A percentile compares a stretch with the other conserved stretches of the same genome.
Conservation (phyloP, 2,113 vertebrate species). For the Labeo catla region DNA sequence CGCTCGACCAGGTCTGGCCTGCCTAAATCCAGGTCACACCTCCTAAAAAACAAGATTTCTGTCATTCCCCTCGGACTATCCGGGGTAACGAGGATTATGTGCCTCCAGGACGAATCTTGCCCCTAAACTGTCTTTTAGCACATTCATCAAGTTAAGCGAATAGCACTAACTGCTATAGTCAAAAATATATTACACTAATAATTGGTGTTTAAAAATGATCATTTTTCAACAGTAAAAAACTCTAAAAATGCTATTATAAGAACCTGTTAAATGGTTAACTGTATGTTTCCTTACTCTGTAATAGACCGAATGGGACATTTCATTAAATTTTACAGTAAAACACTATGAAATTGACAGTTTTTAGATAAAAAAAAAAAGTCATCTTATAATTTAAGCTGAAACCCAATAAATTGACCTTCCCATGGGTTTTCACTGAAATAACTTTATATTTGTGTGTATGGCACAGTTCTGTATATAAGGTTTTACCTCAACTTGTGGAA, state of each 20-base stretch:
- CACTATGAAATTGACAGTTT: too few species aligned
- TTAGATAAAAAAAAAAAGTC: too few species aligned
- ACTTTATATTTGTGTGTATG: too few species aligned
- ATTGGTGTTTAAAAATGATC: background rate
- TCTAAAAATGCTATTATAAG: background rate
- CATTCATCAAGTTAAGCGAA: background rate
- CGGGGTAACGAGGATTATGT: constrained; percentile 3
- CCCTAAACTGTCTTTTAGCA: background rate
- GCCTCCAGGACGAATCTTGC: background rate
- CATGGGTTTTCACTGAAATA: too few species aligned
- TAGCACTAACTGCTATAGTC: background rate
- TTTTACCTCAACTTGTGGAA: too few species aligned
- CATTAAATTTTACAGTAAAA: too few species aligned
- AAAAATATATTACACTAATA: background rate
- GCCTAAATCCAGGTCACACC: constrained; percentile 59
- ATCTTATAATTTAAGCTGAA: too few species aligned
- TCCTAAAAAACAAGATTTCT: constrained; percentile 31
- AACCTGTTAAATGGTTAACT: background rate
- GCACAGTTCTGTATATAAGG: too few species aligned
- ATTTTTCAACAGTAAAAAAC: background rate
- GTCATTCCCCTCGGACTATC: background rate
- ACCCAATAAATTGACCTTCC: too few species aligned
- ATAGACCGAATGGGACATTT: too few species aligned
- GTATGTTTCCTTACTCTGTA: too few species aligned
- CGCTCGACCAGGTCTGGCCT: constrained; percentile 29